Evolutionary conservation across 2,797 vertebrate species (phyloP).

Genomic region (Sebastes iracundus): DNA sequence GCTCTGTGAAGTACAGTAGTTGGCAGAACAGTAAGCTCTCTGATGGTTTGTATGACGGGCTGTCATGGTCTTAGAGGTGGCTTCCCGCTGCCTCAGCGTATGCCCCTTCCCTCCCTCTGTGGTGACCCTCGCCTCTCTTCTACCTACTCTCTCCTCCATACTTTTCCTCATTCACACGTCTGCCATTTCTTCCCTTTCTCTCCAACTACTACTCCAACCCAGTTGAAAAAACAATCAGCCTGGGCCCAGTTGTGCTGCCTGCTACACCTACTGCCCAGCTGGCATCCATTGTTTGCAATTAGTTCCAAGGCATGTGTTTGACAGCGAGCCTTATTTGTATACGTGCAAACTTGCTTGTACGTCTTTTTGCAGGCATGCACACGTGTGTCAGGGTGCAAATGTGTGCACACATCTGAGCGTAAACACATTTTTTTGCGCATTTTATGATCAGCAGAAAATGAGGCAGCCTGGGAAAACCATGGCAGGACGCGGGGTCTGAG

Average conservation of each 20-base stretch:
- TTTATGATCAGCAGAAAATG: conserved; percentile 64
- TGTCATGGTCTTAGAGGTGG: conserved; percentile 63
- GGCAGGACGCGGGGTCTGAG: conserved; percentile 52
- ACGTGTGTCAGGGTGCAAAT: conserved; percentile 22
- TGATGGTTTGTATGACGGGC: conserved; percentile 69
- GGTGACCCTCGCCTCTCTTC: conserved; percentile 34
- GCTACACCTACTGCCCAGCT: conserved; percentile 76
- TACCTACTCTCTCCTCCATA: conserved; percentile 13
- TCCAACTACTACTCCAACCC: conserved; percentile 16
- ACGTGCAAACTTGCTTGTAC: conserved; percentile 47
- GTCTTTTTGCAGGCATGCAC: conserved; percentile 23
- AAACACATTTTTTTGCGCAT: conserved; percentile 31
- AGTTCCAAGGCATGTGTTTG: conserved; percentile 72
- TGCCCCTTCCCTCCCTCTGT: conserved; percentile 38
- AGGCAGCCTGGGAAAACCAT: conserved; percentile 56
- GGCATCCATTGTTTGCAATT: conserved; percentile 81
- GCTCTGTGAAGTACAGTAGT: conserved; percentile 71
- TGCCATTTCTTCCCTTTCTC: conserved; percentile 11
- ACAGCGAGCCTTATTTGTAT: conserved; percentile 54
- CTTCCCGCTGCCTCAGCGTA: conserved; percentile 51
- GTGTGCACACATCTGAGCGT: conserved; percentile 7
- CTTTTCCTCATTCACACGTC: conserved; percentile 27
- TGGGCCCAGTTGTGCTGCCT: conserved; percentile 62
- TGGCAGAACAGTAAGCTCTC: conserved; percentile 68
- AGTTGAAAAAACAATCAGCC: conserved; percentile 74